These are phyloP conservation scores for Gallinago paraguaiae DNA, from an alignment of 2,113 vertebrate species.

Conservation along the genomic window DNA sequence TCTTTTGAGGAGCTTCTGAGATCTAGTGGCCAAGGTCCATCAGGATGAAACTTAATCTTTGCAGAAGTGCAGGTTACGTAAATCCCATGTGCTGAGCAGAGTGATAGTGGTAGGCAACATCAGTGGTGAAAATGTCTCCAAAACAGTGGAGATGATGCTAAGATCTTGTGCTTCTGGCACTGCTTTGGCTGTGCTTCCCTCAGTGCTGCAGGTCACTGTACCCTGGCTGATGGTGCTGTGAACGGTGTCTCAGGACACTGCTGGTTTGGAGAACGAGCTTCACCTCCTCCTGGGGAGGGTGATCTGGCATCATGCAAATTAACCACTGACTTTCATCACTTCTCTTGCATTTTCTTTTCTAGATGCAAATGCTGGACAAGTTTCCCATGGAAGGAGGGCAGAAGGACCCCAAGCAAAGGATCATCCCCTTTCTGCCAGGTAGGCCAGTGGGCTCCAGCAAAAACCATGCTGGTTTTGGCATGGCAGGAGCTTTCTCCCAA, in stretches of 20 bases:
- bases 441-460: neutral
- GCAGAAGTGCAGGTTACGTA: neutral
- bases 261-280: neutral
- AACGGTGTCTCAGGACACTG: neutral
- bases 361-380: constrained; percentile 99
- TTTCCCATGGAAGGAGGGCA: constrained; percentile 98
- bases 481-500: neutral
- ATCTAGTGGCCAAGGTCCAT: neutral
- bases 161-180: neutral
- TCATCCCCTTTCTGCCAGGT: constrained; percentile 98
- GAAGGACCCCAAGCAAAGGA: constrained; percentile 97
- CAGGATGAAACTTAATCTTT: neutral
- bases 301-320: neutral
- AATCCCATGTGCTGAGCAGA: neutral
- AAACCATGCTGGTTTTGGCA: neutral
- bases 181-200: neutral
- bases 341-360: constrained; percentile 22
- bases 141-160: neutral
- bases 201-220: accelerated
- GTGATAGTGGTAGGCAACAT: neutral
- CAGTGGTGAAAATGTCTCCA: neutral
- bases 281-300: neutral
- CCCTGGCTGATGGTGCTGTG: neutral
- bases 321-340: neutral
- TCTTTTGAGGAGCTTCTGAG: neutral